Conservation (phyloP, 1,140 invertebrate species). For the Zaprionus camerounensis region DNA sequence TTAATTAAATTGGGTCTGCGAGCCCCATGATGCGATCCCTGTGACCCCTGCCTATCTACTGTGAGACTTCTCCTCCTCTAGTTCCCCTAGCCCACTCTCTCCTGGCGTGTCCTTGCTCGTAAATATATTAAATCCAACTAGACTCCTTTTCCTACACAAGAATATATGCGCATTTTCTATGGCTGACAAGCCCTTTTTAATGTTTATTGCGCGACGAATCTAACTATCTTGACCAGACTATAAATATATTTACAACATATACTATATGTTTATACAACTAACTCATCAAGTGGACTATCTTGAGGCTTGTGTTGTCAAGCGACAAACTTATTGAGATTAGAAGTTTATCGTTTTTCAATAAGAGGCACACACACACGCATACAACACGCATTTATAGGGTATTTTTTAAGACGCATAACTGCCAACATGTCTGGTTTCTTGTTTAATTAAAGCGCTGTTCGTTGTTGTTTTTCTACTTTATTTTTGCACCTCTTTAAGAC, state of each 20-base stretch:
- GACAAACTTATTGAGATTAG: slow-evolving; percentile 3
- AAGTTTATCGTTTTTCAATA: slow-evolving; percentile 19
- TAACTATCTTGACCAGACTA: slow-evolving; percentile 6
- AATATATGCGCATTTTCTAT: neutral
- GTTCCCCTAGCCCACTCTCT: too few species aligned
- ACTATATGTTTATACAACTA: neutral
- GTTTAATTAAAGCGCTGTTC: slow-evolving; percentile 25
- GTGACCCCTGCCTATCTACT: too few species aligned
- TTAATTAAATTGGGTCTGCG: too few species aligned
- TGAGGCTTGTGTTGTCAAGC: neutral
- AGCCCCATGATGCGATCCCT: too few species aligned
- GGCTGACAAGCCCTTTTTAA: neutral
- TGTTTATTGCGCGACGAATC: neutral
- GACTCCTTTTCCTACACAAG: neutral
- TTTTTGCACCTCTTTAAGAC: slow-evolving; percentile 37
- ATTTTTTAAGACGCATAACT: slow-evolving; percentile 14
- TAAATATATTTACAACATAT: neutral
- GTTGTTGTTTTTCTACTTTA: neutral
- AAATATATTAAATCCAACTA: neutral
- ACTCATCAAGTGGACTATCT: neutral
- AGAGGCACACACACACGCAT: neutral
- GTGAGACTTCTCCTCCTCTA: too few species aligned
- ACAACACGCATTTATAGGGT: neutral
- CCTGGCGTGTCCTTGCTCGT: neutral
- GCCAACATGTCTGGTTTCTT: slow-evolving; percentile 12